Percentiles rank a stretch among this genome's conserved stretches.
These are phyloP conservation scores for Ceratoteleas bidentatus DNA, from an alignment of 1,140 invertebrate genomes.

Conservation along the genomic window DNA sequence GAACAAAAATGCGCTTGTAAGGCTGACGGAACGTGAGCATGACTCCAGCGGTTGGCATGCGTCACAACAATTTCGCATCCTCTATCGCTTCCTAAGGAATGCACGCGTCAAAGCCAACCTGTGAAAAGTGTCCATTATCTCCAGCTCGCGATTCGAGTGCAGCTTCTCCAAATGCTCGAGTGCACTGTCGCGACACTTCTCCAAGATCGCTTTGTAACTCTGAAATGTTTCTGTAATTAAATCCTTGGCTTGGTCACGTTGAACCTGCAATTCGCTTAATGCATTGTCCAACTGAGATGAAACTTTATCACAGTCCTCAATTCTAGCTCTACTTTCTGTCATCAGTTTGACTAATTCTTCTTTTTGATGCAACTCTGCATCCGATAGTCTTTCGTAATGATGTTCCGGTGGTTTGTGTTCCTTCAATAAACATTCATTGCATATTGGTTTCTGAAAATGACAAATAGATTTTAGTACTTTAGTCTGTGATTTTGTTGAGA, in stretches of 20 bases:
- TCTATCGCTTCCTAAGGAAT: too few relatives aligned
- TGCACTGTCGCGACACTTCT: constrained; percentile 88
- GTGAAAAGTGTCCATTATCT: constrained; percentile 93
- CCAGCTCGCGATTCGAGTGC: constrained; percentile 91
- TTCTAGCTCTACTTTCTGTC: constrained; percentile 87
- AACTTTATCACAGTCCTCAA: constrained; percentile 88
- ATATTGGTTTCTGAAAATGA: constrained; percentile 84
- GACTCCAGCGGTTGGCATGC: not conserved
- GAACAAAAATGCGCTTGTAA: constrained; percentile 48
- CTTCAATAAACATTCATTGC: constrained; percentile 89
- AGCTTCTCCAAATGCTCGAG: constrained; percentile 89
- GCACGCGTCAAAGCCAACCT: constrained; percentile 72
- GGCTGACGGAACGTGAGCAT: not conserved
- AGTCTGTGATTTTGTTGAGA: too few relatives aligned
- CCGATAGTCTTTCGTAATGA: constrained; percentile 88
- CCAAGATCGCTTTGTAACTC: constrained; percentile 90
- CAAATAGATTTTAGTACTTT: too few relatives aligned
- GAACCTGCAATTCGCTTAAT: constrained; percentile 91
- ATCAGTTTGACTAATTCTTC: constrained; percentile 89
- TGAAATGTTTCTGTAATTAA: constrained; percentile 92
- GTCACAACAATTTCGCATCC: too few relatives aligned
- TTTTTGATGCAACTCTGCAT: constrained; percentile 88
- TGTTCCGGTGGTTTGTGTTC: constrained; percentile 91
- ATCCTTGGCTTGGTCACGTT: constrained; percentile 92
- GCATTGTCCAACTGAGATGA: constrained; percentile 87